phyloP scores from a whole-genome alignment of 2,888 invertebrate genomes.

The Glomeris marginata region DNA sequence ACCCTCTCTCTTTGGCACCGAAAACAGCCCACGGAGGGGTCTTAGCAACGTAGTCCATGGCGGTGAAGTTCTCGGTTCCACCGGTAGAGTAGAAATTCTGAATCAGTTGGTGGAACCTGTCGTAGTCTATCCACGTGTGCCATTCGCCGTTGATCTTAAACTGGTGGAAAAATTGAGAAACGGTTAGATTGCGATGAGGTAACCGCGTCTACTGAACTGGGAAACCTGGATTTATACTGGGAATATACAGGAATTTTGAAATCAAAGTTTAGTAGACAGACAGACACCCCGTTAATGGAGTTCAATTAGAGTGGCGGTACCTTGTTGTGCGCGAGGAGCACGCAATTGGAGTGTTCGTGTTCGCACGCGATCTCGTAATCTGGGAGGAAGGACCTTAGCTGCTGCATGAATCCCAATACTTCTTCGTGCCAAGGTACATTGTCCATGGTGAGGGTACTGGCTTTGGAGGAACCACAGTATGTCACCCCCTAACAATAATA shows the following conservation, averaged over 20 bases:
- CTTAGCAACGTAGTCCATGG: conserved; percentile 36
- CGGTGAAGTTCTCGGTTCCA: conserved; percentile 32
- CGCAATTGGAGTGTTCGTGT: conserved; percentile 44
- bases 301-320: too few relatives aligned
- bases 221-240: too few relatives aligned
- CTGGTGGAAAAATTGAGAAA: conserved; percentile 26
- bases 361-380: conserved; percentile 40
- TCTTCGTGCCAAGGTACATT: conserved; percentile 45
- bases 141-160: conserved; percentile 36
- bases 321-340: conserved; percentile 39
- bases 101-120: conserved; percentile 35
- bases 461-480: conserved; percentile 41
- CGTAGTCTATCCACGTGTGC: conserved; percentile 44
- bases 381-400: conserved; percentile 31
- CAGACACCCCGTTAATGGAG: too few relatives aligned
- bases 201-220: too few relatives aligned
- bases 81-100: conserved; percentile 26
- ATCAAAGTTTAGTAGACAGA: too few relatives aligned
- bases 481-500: conserved; percentile 38
- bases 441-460: conserved; percentile 38
- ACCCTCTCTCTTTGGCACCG: conserved; percentile 38
- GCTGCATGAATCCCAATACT: conserved; percentile 35
- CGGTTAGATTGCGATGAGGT: not conserved
- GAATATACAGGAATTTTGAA: too few relatives aligned
- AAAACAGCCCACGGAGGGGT: conserved; percentile 41